Base-by-base conservation (phyloP, 1,140 invertebrate species). In the Anastrepha obliqua region DNA sequence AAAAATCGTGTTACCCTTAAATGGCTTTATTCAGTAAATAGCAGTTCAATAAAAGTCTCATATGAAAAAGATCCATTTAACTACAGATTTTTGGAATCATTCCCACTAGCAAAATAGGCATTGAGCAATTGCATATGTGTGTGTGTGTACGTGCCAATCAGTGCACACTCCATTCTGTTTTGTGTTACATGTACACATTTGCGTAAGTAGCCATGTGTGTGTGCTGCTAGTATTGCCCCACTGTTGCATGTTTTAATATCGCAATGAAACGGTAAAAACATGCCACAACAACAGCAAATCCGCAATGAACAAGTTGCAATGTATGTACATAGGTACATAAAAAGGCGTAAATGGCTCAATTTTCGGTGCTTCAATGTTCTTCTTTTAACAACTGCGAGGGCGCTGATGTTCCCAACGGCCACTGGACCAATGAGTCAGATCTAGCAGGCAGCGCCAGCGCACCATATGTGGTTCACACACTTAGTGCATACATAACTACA, bases 181-280 rank as follows among this genome's bases (percentile, higher is more conserved):
- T 13, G 55, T 13, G 13, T 8, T 58, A 29, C 1, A 29, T 29
- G 29, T 29, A 29, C 29, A 13, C 55, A 58, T 67, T 67, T 67
- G 65, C 65, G 29, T 51, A 44, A 74, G 5, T 74, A 13, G 65
- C 65, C 65, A 74, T 74, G 44, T 74, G 44, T 74, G 70, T 4
- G 70, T 44, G 15, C 39, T 29, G 39, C 42, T 29, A 29, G 11
- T 42, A 74, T 5, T 51, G 70, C 5, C 3, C 70, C 70, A 74
- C 70, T 74, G 70, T 74, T 74, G 70, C 44, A 47, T 74, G 70
- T 74, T 74, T 74, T 74, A 44, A 74, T 74, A 74, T 74, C 70
- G 70, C 70, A 74, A 51, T 74, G 44, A 74, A 44, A 74, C 70
- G 70, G 70, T 74, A 74, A 74, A 74, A 74, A 74, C 70, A 74